These are phyloP conservation scores for Fundulus diaphanus DNA, from an alignment of 2,797 vertebrate genomes.

Conservation along the genomic window DNA sequence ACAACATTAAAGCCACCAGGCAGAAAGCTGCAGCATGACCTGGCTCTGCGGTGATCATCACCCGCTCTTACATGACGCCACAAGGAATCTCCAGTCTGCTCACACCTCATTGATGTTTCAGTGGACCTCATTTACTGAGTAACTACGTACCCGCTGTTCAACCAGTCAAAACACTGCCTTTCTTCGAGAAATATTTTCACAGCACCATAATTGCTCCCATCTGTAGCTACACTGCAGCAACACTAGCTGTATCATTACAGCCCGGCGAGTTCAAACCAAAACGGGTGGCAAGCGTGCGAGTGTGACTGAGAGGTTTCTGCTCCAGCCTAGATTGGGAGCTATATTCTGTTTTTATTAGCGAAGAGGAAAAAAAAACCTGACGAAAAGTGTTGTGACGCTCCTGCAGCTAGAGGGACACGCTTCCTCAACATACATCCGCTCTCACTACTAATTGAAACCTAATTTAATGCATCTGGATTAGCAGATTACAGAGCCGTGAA, in stretches of 20 bases:
- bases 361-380: slow-evolving; percentile 48
- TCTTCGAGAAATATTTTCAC: slow-evolving; percentile 82
- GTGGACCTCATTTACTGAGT: slow-evolving; percentile 76
- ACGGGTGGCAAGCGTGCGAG: slow-evolving; percentile 37
- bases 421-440: slow-evolving; percentile 3
- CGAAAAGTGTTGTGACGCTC: slow-evolving; percentile 45
- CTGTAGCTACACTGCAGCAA: slow-evolving; percentile 74
- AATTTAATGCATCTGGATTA: slow-evolving; percentile 68
- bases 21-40: slow-evolving; percentile 20
- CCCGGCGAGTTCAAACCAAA: slow-evolving; percentile 70
- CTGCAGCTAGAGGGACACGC: slow-evolving; percentile 25
- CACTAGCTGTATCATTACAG: slow-evolving; percentile 70
- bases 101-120: slow-evolving; percentile 63
- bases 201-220: slow-evolving; percentile 81
- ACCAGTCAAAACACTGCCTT: slow-evolving; percentile 80
- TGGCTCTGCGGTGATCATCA: slow-evolving; percentile 28
- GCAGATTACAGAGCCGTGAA: slow-evolving; percentile 43
- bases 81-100: slow-evolving; percentile 54
- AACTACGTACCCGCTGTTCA: slow-evolving; percentile 77
- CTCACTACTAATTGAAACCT: slow-evolving; percentile 52
- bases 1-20: slow-evolving; percentile 16
- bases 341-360: slow-evolving; percentile 30
- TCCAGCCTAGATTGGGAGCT: slow-evolving; percentile 19
- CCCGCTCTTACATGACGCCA: slow-evolving; percentile 42
- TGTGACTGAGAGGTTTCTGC: slow-evolving; percentile 14